Conservation (phyloP, 37 sponge, comb jelly and placozoan genomes). For the Beroe forskalii region DNA sequence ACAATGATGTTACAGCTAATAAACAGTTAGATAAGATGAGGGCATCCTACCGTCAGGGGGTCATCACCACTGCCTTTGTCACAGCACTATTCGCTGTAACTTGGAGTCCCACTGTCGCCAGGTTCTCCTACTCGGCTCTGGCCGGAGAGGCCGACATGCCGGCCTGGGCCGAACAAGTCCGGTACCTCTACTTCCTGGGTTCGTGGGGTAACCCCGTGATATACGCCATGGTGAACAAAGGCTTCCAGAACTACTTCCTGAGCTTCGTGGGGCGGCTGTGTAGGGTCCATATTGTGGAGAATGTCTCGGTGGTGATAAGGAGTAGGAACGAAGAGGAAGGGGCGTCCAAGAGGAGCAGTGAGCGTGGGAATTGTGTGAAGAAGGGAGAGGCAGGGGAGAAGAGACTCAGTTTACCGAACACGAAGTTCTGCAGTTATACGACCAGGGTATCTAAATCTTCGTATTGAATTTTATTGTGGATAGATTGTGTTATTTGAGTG, state of each 20-base stretch:
- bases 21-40: not conserved
- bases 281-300: not conserved
- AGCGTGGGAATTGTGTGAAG: too few species aligned
- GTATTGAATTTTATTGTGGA: too few species aligned
- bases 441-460: too few species aligned
- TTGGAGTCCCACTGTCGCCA: constrained; percentile 22
- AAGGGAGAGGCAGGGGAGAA: too few species aligned
- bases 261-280: not conserved
- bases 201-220: constrained; percentile 61
- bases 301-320: not conserved
- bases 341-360: too few species aligned
- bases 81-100: constrained; percentile 38
- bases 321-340: not conserved
- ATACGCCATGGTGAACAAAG: constrained; percentile 36
- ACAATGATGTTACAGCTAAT: not conserved
- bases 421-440: too few species aligned
- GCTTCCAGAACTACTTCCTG: constrained; percentile 46
- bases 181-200: constrained; percentile 51
- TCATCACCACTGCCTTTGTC: constrained; percentile 43
- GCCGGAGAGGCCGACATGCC: not conserved
- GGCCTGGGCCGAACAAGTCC: constrained; percentile 16
- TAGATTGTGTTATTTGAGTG: too few species aligned
- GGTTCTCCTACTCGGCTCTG: constrained; percentile 20
- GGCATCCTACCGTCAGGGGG: constrained; percentile 9
- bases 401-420: too few species aligned